Base-by-base conservation (phyloP, 2,888 invertebrate species). In the Drosophila ustulata region DNA sequence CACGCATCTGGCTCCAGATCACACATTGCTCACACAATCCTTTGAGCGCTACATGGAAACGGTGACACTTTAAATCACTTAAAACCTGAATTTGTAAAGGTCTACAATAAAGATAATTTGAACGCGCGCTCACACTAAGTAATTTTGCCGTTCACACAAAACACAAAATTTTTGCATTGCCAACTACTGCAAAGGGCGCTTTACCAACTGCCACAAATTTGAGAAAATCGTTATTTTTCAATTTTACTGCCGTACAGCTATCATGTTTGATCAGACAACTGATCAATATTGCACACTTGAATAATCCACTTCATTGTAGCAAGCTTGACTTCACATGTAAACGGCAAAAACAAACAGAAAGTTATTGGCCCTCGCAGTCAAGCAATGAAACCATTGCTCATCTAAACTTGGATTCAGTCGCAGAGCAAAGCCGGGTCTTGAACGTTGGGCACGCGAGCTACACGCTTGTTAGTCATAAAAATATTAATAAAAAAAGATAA, bases 31-130 rank as follows among this genome's bases (percentile, higher is more conserved):
- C 41, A 79, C 91, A 3, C 90, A 88, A 65, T 82, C 89, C 28
- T 92, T 92, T 73, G 91, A 92, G 63, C 82, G 85, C 47, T 89
- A 91, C 53, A 91, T 92, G 89, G 89, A 92, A 77, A 88, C 84
- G 32, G 82, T 82, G 11, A 81, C 76, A 28, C 53, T 86, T 4
- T 76, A 59, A 75, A 30, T 18, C 41, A 8, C 26, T 11, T 13
- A 45, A 32, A 7, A 32, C 11, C 3, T 26, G 13, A 32, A 4
- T 39, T 4, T 11, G 18, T 34, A 23, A 18, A 25, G 8, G n/a
- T 37, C 23, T 28, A 32, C 23, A 11, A 25, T 39, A 37, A 7
- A 39, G 26, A 37, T 26, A 3, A 26, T 52, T 26, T 37, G 11
- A 25, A 5, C 30, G 49, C 51, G 41, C 43, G 13, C 30, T 7